A percentile compares a stretch with the other conserved stretches of the same genome.
phyloP scores from a whole-genome alignment of 1,140 invertebrate genomes.

The Dendrolimus kikuchii region DNA sequence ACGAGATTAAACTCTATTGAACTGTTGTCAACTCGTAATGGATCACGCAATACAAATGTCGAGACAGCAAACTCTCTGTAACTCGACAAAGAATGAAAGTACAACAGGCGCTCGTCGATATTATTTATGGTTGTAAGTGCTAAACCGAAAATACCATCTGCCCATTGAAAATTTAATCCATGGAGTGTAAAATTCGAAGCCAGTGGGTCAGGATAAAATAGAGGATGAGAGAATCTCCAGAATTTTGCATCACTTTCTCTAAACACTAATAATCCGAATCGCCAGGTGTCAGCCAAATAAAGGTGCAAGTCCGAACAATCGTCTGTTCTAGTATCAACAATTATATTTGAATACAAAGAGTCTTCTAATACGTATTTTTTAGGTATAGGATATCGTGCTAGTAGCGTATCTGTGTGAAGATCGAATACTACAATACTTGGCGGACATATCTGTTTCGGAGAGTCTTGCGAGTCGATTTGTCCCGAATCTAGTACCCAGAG shows the following conservation, averaged over 20 bases:
- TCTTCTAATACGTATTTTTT: slow-evolving; percentile 79
- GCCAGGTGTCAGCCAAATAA: slow-evolving; percentile 84
- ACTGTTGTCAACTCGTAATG: slow-evolving; percentile 68
- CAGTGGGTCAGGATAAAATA: slow-evolving; percentile 85
- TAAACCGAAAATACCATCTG: slow-evolving; percentile 86
- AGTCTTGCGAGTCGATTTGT: slow-evolving; percentile 69
- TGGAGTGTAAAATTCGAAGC: slow-evolving; percentile 80
- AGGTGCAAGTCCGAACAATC: slow-evolving; percentile 79
- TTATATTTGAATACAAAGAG: slow-evolving; percentile 82
- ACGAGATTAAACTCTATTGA: slow-evolving; percentile 75
- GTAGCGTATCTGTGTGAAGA: slow-evolving; percentile 75
- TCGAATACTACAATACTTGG: slow-evolving; percentile 84
- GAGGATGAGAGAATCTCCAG: slow-evolving; percentile 82
- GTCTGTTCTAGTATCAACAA: slow-evolving; percentile 76
- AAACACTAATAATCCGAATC: slow-evolving; percentile 81
- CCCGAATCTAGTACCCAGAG: slow-evolving; percentile 87
- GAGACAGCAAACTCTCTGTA: slow-evolving; percentile 82
- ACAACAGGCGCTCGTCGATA: slow-evolving; percentile 75
- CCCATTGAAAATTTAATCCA: slow-evolving; percentile 84
- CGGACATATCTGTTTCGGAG: slow-evolving; percentile 79
- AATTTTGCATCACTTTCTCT: slow-evolving; percentile 76
- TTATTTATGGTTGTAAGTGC: slow-evolving; percentile 76
- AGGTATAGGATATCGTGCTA: slow-evolving; percentile 77
- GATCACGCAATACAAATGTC: slow-evolving; percentile 76
- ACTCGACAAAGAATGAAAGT: slow-evolving; percentile 87